Conservation (phyloP, 2,888 invertebrate genomes). For the Eupithecia exiguata region DNA sequence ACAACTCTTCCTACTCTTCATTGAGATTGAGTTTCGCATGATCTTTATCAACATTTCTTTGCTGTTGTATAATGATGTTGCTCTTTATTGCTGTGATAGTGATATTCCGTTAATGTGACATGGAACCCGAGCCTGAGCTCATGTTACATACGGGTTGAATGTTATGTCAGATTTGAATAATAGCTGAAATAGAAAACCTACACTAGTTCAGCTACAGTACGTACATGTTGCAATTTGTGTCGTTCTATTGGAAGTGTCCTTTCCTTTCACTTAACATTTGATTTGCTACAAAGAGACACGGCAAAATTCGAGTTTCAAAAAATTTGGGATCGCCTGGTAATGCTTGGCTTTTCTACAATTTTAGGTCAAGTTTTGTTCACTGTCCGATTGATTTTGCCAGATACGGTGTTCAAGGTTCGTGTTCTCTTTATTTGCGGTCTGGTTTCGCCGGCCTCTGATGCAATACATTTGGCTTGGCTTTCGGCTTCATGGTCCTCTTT, state of each 20-base stretch:
- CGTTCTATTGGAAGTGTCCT: slow-evolving; percentile 27
- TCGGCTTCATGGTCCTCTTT: slow-evolving; percentile 78
- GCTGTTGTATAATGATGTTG: slow-evolving; percentile 51
- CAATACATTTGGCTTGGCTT: slow-evolving; percentile 78
- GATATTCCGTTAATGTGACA: slow-evolving; percentile 34
- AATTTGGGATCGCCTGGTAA: slow-evolving; percentile 25
- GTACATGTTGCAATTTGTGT: slow-evolving; percentile 35
- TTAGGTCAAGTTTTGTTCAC: slow-evolving; percentile 80
- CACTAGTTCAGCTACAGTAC: slow-evolving; percentile 25
- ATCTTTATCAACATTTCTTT: slow-evolving; percentile 54
- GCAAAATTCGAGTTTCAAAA: background rate
- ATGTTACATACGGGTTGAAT: slow-evolving; percentile 10
- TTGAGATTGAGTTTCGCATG: slow-evolving; percentile 56
- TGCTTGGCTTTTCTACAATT: slow-evolving; percentile 72
- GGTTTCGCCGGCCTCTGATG: slow-evolving; percentile 81
- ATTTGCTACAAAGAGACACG: slow-evolving; percentile 14
- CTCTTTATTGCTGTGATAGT: slow-evolving; percentile 36
- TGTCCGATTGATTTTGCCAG: slow-evolving; percentile 83
- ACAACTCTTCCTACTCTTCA: slow-evolving; percentile 65
- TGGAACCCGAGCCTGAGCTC: slow-evolving; percentile 16
- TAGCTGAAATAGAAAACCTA: slow-evolving; percentile 31
- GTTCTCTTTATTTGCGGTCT: slow-evolving; percentile 83
- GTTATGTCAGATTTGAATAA: slow-evolving; percentile 24
- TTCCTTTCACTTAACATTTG: slow-evolving; percentile 38
- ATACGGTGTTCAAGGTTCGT: slow-evolving; percentile 81